phyloP scores from a whole-genome alignment of 1,140 invertebrate genomes.

The Zaprionus tsacasi region DNA sequence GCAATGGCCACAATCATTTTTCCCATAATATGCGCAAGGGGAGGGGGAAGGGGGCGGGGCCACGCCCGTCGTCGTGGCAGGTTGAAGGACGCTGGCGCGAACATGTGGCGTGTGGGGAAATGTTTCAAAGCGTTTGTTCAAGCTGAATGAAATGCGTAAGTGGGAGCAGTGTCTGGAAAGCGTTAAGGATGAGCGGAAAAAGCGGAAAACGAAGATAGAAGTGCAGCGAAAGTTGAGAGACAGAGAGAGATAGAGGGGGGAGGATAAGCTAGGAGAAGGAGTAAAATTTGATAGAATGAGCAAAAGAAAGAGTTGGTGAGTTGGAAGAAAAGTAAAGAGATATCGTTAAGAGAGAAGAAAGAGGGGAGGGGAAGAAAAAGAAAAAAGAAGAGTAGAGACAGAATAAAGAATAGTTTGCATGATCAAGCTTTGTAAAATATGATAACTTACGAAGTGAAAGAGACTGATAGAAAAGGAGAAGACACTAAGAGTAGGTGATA shows the following conservation, averaged over 20 bases:
- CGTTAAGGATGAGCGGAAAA: not conserved
- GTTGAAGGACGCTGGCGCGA: constrained; percentile 3
- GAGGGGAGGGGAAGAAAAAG: too few species aligned
- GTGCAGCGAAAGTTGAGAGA: not conserved
- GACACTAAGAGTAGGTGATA: too few species aligned
- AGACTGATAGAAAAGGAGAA: too few species aligned
- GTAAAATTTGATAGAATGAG: not conserved
- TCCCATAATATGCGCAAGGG: not conserved
- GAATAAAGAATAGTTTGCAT: too few species aligned
- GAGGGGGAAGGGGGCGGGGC: too few species aligned
- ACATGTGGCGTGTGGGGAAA: not conserved
- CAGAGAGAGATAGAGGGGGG: not conserved
- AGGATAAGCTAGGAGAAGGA: too few species aligned
- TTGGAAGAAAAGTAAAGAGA: too few species aligned
- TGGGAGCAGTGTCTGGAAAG: not conserved
- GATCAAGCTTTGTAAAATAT: too few species aligned
- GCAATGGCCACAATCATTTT: constrained; percentile 34
- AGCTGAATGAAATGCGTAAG: constrained; percentile 20
- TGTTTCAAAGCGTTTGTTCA: constrained; percentile 21
- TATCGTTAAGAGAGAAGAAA: too few species aligned
- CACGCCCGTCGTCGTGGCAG: too few species aligned
- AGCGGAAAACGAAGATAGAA: not conserved
- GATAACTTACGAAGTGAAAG: too few species aligned
- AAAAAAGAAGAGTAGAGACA: too few species aligned
- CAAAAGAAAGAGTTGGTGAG: not conserved